Percentiles rank a stretch among this genome's conserved stretches.
Conservation (phyloP, 2,888 invertebrate species). For the Drosophila longiperda region DNA sequence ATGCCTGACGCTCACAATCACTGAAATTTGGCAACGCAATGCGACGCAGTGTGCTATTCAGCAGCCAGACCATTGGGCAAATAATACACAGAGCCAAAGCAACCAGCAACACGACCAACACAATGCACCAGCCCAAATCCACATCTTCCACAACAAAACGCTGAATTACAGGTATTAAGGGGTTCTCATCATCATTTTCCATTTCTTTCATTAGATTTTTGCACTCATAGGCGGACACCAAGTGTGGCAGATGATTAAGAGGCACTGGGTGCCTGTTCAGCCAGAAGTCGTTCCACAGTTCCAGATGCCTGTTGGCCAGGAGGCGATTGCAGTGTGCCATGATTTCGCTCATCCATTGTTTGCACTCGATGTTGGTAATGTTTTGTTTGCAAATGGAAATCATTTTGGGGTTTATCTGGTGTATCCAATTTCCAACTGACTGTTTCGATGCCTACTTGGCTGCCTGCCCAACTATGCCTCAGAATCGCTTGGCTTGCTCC, state of each 20-base stretch:
- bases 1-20: slow-evolving; percentile 6
- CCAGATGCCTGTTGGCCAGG: slow-evolving; percentile 30
- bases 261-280: slow-evolving; percentile 23
- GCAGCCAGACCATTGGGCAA: slow-evolving; percentile 19
- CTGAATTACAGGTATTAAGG: not conserved
- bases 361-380: slow-evolving; percentile 50
- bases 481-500: slow-evolving; percentile 23
- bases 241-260: slow-evolving; percentile 28
- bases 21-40: slow-evolving; percentile 7
- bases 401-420: slow-evolving; percentile 34
- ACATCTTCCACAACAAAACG: not conserved
- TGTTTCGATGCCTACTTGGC: slow-evolving; percentile 31
- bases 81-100: slow-evolving; percentile 23
- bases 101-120: slow-evolving; percentile 16
- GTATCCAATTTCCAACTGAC: slow-evolving; percentile 1
- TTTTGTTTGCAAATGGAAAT: slow-evolving; percentile 52
- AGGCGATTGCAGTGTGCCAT: slow-evolving; percentile 53
- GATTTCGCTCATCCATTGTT: slow-evolving; percentile 54
- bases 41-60: slow-evolving; percentile 23
- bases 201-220: slow-evolving; percentile 45
- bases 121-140: slow-evolving; percentile 17
- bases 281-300: slow-evolving; percentile 66
- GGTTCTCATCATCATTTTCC: not conserved
- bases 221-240: slow-evolving; percentile 58
- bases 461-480: slow-evolving; percentile 13